These are phyloP conservation scores for Arbacia lixula DNA, from an alignment of 53 echinoderm and acorn worm genomes.

Conservation along the genomic window DNA sequence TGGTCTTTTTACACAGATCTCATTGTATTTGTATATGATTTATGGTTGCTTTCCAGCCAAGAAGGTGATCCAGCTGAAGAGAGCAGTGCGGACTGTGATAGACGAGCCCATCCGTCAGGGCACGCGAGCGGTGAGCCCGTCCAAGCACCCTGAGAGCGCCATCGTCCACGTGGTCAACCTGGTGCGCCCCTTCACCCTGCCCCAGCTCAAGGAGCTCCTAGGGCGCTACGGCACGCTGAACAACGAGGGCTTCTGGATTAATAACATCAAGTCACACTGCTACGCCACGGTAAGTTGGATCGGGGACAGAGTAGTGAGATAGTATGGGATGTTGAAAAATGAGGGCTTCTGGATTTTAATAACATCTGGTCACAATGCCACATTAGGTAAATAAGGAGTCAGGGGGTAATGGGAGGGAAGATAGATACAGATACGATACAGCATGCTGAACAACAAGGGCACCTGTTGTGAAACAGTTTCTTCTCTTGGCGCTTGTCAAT, in stretches of 20 bases:
- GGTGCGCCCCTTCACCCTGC: slow-evolving; percentile 92
- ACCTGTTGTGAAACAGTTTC: too few relatives aligned
- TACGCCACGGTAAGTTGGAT: slow-evolving; percentile 87
- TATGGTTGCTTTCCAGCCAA: not conserved
- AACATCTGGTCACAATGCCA: too few relatives aligned
- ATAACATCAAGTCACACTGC: slow-evolving; percentile 97
- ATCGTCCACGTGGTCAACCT: slow-evolving; percentile 84
- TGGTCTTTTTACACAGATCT: too few relatives aligned
- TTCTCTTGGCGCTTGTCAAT: too few relatives aligned
- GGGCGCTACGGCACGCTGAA: slow-evolving; percentile 74
- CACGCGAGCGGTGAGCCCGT: slow-evolving; percentile 47
- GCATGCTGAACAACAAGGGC: too few relatives aligned
- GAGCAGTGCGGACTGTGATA: slow-evolving; percentile 75
- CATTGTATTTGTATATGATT: too few relatives aligned
- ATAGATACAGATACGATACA: too few relatives aligned
- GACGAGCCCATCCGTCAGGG: slow-evolving; percentile 82
- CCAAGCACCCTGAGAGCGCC: slow-evolving; percentile 63
- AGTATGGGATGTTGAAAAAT: too few relatives aligned
- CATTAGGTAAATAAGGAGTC: too few relatives aligned
- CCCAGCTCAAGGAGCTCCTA: slow-evolving; percentile 91
- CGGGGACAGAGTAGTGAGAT: too few relatives aligned
- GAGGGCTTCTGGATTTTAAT: too few relatives aligned
- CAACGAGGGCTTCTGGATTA: slow-evolving; percentile 96
- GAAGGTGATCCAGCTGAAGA: slow-evolving; percentile 33
- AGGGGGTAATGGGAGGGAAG: too few relatives aligned